phyloP scores from a whole-genome alignment of 1,140 invertebrate species.

The Cotesia vestalis region DNA sequence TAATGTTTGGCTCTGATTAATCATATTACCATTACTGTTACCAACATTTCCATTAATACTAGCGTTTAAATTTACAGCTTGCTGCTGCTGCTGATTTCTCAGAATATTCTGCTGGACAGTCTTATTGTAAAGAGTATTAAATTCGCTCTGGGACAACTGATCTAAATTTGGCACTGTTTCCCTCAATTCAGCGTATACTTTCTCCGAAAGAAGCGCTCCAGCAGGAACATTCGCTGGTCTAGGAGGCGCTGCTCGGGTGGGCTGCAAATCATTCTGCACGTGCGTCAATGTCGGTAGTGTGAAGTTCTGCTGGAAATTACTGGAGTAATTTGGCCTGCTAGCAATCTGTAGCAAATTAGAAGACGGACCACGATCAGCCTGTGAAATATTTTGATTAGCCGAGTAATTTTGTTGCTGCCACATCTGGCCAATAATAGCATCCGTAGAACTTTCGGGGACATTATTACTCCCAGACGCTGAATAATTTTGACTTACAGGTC shows the following conservation, averaged over 20 bases:
- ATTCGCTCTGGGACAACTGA: constrained; percentile 62
- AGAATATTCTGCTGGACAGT: constrained; percentile 63
- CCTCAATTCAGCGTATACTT: constrained; percentile 61
- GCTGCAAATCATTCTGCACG: constrained; percentile 49
- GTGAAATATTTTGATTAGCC: constrained; percentile 26
- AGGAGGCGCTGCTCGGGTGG: constrained; percentile 27
- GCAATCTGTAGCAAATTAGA: constrained; percentile 40
- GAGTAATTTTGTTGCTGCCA: constrained; percentile 43
- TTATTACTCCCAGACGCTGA: constrained; percentile 33
- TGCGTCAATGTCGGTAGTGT: constrained; percentile 40
- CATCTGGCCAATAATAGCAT: constrained; percentile 55
- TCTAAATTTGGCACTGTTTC: constrained; percentile 62
- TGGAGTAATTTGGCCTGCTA: constrained; percentile 24
- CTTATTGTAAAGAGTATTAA: constrained; percentile 64
- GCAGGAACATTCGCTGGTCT: constrained; percentile 39
- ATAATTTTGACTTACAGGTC: constrained; percentile 49
- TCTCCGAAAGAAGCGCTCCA: constrained; percentile 50
- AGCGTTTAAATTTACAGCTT: no score
- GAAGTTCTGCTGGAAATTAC: constrained; percentile 35
- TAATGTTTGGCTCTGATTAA: constrained; percentile 51
- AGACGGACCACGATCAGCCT: neutral
- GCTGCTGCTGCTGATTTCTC: constrained; percentile 52
- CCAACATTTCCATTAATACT: neutral
- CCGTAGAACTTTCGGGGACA: constrained; percentile 49
- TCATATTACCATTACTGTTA: constrained; percentile 32